Conservation (phyloP, 1,140 invertebrate species). For the Rhizoglyphus robini region DNA sequence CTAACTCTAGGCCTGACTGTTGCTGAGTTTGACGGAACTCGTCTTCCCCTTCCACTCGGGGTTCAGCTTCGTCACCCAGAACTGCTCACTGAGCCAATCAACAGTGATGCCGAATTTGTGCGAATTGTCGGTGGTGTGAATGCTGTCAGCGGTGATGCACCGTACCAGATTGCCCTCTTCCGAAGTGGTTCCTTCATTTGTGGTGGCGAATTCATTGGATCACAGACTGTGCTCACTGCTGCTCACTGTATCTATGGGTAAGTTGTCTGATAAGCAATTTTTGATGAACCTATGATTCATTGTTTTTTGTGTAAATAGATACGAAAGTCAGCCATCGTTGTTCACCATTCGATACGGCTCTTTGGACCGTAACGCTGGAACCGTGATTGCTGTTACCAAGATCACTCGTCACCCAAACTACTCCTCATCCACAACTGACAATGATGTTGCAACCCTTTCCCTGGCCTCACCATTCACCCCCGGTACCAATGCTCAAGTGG, state of each 20-base stretch:
- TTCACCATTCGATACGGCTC: neutral
- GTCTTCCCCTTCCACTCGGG: neutral
- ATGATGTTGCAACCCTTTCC: conserved; percentile 1
- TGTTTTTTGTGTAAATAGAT: neutral
- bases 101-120: neutral
- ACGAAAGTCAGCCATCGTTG: neutral
- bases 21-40: no score
- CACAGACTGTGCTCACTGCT: neutral
- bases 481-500: neutral
- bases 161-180: neutral
- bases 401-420: neutral
- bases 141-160: no score
- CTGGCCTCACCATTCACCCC: neutral
- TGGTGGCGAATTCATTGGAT: neutral
- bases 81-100: neutral
- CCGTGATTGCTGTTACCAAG: neutral
- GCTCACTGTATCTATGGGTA: neutral
- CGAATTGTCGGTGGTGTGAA: neutral
- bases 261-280: neutral
- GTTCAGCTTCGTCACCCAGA: neutral
- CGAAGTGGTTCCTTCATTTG: conserved; percentile 1
- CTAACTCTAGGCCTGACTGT: no score
- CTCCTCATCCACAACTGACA: neutral
- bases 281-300: neutral
- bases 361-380: neutral